These are phyloP conservation scores for Tetragonula clypearis DNA, from an alignment of 1,140 invertebrate genomes.

Conservation along the genomic window DNA sequence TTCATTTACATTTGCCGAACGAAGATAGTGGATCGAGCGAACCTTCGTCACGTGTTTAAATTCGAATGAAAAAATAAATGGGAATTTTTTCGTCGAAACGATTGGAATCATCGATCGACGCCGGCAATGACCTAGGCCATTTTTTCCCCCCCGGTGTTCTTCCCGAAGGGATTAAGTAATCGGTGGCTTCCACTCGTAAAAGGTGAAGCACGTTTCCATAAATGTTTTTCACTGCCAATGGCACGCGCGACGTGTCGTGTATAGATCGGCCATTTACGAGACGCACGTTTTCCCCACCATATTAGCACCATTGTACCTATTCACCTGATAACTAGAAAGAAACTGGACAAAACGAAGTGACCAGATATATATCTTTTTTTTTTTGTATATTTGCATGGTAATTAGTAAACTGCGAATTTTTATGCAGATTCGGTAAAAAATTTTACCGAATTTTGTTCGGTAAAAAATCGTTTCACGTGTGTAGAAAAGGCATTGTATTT, in stretches of 20 bases:
- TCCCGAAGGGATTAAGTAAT: conserved; percentile 77
- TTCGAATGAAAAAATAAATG: neutral
- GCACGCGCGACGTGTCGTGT: conserved; percentile 66
- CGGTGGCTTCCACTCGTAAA: conserved; percentile 76
- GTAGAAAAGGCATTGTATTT: too few species aligned
- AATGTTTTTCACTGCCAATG: conserved; percentile 80
- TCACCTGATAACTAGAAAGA: conserved; percentile 42
- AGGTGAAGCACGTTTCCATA: conserved; percentile 79
- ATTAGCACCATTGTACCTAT: conserved; percentile 41
- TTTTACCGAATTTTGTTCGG: too few species aligned
- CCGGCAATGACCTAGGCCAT: conserved; percentile 70
- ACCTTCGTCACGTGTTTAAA: neutral
- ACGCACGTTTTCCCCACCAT: conserved; percentile 35
- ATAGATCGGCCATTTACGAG: conserved; percentile 60
- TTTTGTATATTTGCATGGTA: too few species aligned
- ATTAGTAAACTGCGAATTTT: neutral
- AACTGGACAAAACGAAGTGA: conserved; percentile 28
- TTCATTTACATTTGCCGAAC: too few species aligned
- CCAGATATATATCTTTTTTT: neutral
- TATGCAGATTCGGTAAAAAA: neutral
- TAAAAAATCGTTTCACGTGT: too few species aligned
- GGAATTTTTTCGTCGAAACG: neutral
- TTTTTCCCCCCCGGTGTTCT: conserved; percentile 54
- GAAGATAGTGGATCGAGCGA: too few species aligned
- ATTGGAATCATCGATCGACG: conserved; percentile 30